Evolutionary conservation across 1,140 invertebrate genomes (phyloP).

Genomic region (Drosophila erecta): DNA sequence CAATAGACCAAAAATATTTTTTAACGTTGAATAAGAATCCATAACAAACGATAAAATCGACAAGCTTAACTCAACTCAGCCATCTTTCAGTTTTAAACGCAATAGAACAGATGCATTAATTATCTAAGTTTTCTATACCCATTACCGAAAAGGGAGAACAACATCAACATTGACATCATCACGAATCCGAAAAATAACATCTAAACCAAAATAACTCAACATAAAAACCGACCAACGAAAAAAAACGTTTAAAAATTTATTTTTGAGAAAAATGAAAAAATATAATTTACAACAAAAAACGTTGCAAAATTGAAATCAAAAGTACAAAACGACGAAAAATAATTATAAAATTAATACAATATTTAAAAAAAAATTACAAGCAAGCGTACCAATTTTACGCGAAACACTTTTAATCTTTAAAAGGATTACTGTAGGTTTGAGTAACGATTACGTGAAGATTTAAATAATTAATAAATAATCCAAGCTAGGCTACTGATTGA

Average conservation of each 20-base stretch:
- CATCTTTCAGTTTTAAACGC: conserved; percentile 70
- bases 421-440: background rate
- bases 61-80: conserved; percentile 39
- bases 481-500: background rate
- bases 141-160: conserved; percentile 18
- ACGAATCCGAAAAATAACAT: conserved; percentile 11
- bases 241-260: conserved; percentile 15
- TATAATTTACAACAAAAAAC: conserved; percentile 30
- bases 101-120: conserved; percentile 77
- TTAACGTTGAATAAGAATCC: conserved; percentile 42
- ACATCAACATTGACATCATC: conserved; percentile 29
- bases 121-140: conserved; percentile 38
- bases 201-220: conserved; percentile 4
- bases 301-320: conserved; percentile 74
- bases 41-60: conserved; percentile 19
- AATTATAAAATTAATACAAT: conserved; percentile 5
- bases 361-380: background rate
- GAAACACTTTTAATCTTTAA: too few relatives aligned
- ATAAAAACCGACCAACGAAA: conserved; percentile 23
- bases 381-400: too few relatives aligned
- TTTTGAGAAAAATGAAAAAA: conserved; percentile 17
- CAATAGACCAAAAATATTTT: conserved; percentile 81
- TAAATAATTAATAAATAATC: background rate
- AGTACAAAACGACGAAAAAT: conserved; percentile 66
- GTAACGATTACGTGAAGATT: background rate